A percentile compares a stretch with the other conserved stretches of the same genome.
Evolutionary conservation across 1,140 invertebrate genomes (phyloP).

Genomic region (Drosophila mauritiana): DNA sequence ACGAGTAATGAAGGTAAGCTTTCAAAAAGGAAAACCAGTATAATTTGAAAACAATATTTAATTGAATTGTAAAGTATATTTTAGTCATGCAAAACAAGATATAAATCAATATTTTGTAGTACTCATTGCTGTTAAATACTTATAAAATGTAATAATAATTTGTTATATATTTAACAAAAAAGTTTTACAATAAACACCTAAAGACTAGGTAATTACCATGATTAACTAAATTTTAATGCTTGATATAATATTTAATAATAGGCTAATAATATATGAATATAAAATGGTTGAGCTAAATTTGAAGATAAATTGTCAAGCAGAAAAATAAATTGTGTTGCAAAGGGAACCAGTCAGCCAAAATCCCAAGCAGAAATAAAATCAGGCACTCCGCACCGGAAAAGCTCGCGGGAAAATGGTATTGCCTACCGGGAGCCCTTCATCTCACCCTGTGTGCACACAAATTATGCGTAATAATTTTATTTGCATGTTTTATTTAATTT

Average conservation of each 20-base stretch:
- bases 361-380: slow-evolving; percentile 16
- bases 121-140: too few relatives aligned
- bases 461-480: slow-evolving; percentile 83
- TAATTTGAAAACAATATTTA: neutral
- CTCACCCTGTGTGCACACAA: slow-evolving; percentile 55
- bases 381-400: slow-evolving; percentile 17
- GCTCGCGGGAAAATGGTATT: slow-evolving; percentile 14
- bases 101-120: too few relatives aligned
- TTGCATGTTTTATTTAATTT: slow-evolving; percentile 83
- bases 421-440: slow-evolving; percentile 10
- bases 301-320: slow-evolving; percentile 7
- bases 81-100: too few relatives aligned
- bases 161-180: too few relatives aligned
- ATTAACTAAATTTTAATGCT: neutral
- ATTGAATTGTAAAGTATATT: too few relatives aligned
- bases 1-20: neutral
- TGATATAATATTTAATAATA: neutral
- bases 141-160: too few relatives aligned
- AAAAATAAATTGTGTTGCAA: too few relatives aligned
- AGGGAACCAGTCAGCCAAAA: slow-evolving; percentile 6
- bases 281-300: neutral
- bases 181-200: too few relatives aligned
- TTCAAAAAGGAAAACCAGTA: neutral
- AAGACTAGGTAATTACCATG: too few relatives aligned
- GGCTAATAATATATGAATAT: neutral